Percentiles rank a stretch among this genome's conserved stretches.
phyloP scores from a whole-genome alignment of 2,113 vertebrate genomes.

The Poeciliopsis occidentalis region DNA sequence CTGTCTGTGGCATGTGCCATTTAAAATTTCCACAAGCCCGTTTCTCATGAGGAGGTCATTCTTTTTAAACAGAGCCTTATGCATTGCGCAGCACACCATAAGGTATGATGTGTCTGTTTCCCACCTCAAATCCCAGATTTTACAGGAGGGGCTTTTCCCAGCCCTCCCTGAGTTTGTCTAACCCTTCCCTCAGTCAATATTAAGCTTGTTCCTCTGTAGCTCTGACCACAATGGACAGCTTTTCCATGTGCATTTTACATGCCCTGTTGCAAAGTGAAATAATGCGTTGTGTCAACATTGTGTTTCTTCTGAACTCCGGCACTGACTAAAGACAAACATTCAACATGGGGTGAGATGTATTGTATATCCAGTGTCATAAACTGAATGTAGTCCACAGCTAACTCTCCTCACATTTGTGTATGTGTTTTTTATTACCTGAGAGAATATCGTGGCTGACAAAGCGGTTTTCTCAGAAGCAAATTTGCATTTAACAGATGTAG shows the following conservation, averaged over 20 bases:
- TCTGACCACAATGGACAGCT: constrained; percentile 42
- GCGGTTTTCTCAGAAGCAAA: constrained; percentile 17
- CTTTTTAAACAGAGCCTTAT: constrained; percentile 37
- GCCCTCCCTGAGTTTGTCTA: constrained; percentile 30
- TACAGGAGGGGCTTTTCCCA: constrained; percentile 36
- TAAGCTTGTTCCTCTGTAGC: constrained; percentile 44
- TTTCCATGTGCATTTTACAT: constrained; percentile 23
- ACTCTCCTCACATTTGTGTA: constrained; percentile 4
- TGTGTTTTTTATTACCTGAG: not conserved
- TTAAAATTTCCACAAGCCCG: constrained; percentile 9
- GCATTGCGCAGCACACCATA: constrained; percentile 18
- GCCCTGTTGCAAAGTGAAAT: constrained; percentile 29
- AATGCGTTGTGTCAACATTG: constrained; percentile 35
- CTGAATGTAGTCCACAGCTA: constrained; percentile 2
- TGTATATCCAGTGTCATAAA: constrained; percentile 10
- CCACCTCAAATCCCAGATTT: constrained; percentile 33
- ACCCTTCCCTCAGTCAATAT: constrained; percentile 62
- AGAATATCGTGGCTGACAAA: constrained; percentile 9
- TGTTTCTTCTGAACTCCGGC: constrained; percentile 9
- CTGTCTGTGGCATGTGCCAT: constrained; percentile 19
- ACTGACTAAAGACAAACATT: constrained; percentile 18
- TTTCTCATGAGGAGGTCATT: constrained; percentile 14
- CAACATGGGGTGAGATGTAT: not conserved
- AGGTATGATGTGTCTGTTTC: constrained; percentile 37
- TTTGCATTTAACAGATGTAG: constrained; percentile 30